Percentiles rank a stretch among this genome's conserved stretches.
These are phyloP conservation scores for Romanogobio albipinnatus DNA, from an alignment of 2,113 vertebrate genomes.

Conservation along the genomic window DNA sequence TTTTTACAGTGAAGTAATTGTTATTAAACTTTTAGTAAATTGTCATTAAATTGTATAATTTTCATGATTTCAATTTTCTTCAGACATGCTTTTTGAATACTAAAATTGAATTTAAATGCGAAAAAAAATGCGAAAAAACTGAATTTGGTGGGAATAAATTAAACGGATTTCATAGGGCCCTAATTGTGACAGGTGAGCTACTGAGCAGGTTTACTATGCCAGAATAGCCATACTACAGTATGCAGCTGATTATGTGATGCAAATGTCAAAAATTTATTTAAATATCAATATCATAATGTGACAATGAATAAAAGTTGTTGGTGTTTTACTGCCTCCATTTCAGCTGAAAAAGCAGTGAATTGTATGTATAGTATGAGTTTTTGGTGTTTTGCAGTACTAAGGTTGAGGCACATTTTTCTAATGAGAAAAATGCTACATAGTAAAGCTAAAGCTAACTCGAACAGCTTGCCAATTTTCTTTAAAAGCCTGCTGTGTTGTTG, in stretches of 20 bases:
- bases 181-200: background rate
- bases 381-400: background rate
- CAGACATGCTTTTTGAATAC: too few relatives aligned
- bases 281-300: background rate
- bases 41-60: too few relatives aligned
- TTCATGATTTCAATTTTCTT: too few relatives aligned
- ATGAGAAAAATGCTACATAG: background rate
- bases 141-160: too few relatives aligned
- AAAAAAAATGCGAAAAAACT: too few relatives aligned
- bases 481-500: slow-evolving; percentile 5
- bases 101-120: too few relatives aligned
- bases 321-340: background rate
- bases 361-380: background rate
- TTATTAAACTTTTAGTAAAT: too few relatives aligned
- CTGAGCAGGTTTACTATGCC: background rate
- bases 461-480: background rate
- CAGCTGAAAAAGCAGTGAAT: background rate
- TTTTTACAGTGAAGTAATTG: too few relatives aligned
- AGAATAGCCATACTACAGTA: background rate
- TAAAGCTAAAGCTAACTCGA: slow-evolving; percentile 8
- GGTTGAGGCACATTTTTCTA: background rate
- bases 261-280: background rate
- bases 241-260: background rate
- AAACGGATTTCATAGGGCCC: too few relatives aligned
- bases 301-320: too few relatives aligned